Evolutionary conservation across 64 coral and sea anemone genomes (phyloP).

Genomic region (Actinia equina): DNA sequence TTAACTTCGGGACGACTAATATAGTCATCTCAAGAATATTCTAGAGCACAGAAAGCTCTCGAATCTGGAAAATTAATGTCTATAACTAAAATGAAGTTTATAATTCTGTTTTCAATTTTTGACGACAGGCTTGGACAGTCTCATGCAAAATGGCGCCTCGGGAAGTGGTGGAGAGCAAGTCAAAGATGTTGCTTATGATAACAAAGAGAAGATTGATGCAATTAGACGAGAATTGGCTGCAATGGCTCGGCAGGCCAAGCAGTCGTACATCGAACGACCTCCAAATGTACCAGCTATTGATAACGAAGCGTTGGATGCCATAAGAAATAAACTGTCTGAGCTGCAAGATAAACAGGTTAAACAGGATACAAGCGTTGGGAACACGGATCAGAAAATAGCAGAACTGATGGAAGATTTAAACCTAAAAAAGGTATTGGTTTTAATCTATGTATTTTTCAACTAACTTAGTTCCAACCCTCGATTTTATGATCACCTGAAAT

Average conservation of each 20-base stretch:
- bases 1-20: too few species aligned
- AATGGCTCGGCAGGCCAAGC: constrained; percentile 66
- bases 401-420: constrained; percentile 65
- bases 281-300: constrained; percentile 40
- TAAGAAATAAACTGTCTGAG: constrained; percentile 54
- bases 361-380: constrained; percentile 58
- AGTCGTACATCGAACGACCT: constrained; percentile 38
- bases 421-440: constrained; percentile 61
- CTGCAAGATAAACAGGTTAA: constrained; percentile 70
- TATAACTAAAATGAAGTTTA: too few species aligned
- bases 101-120: too few species aligned
- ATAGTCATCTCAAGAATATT: too few species aligned
- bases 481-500: too few species aligned
- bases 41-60: too few species aligned
- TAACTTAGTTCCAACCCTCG: too few species aligned
- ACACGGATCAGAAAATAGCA: constrained; percentile 39
- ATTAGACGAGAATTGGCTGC: constrained; percentile 66
- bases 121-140: constrained; percentile 35
- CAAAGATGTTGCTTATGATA: constrained; percentile 52
- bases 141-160: constrained; percentile 50
- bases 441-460: too few species aligned
- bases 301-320: constrained; percentile 58
- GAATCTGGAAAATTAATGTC: too few species aligned
- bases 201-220: constrained; percentile 74
- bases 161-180: constrained; percentile 23